Conservation (phyloP, 2,113 vertebrate species). For the Aleadryas rufinucha region DNA sequence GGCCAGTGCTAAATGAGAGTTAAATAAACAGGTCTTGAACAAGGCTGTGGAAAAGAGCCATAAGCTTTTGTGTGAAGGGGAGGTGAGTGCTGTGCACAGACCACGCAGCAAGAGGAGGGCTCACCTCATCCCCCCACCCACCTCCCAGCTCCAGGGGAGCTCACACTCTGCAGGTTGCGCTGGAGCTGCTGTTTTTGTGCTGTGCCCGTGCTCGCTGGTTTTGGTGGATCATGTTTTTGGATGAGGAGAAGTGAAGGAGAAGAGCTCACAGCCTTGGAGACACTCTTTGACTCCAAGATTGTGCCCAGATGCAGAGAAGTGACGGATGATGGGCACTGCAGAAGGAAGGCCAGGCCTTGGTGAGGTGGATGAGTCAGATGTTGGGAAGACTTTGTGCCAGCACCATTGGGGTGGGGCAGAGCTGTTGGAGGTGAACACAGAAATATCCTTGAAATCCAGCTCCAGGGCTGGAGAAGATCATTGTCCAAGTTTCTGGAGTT, state of each 20-base stretch:
- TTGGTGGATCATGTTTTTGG: background rate
- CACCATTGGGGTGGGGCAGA: background rate
- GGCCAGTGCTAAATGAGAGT: background rate
- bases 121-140: background rate
- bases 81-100: background rate
- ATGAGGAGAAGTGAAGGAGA: background rate
- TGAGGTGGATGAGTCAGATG: background rate
- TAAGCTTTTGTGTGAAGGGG: background rate
- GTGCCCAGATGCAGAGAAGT: background rate
- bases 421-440: background rate
- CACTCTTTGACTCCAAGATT: background rate
- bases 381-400: background rate
- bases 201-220: rapidly evolving
- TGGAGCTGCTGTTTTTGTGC: background rate
- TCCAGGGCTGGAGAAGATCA: background rate
- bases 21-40: background rate
- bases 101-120: background rate
- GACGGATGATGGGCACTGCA: background rate
- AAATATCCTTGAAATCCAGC: background rate
- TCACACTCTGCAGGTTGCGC: rapidly evolving
- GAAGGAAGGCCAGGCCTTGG: background rate
- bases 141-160: background rate
- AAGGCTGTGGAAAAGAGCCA: background rate
- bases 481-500: background rate
- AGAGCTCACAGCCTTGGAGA: background rate